A percentile compares a stretch with the other conserved stretches of the same genome.
These are phyloP conservation scores for Cloeon dipterum DNA, from an alignment of 2,888 invertebrate species.

Conservation along the genomic window DNA sequence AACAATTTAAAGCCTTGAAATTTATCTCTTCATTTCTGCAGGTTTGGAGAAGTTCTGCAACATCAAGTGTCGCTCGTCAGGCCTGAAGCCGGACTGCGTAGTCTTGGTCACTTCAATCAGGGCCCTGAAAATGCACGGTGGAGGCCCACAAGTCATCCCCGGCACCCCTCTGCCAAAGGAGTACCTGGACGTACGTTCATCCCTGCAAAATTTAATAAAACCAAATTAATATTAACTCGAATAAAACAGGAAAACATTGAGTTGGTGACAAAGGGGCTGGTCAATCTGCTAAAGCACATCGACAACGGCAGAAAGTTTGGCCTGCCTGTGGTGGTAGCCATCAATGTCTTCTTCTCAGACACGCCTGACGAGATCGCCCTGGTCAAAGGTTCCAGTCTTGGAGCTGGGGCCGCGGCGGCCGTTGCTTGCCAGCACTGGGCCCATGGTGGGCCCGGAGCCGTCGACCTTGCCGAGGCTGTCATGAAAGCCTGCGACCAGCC, in stretches of 20 bases:
- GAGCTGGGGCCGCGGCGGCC: constrained; percentile 69
- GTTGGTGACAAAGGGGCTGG: constrained; percentile 61
- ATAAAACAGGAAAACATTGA: constrained; percentile 76
- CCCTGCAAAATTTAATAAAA: not conserved
- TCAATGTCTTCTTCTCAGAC: constrained; percentile 77
- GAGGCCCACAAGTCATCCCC: constrained; percentile 71
- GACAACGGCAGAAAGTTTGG: constrained; percentile 74
- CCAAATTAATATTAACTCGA: not conserved
- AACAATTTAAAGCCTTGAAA: constrained; percentile 1
- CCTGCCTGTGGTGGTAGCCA: constrained; percentile 81
- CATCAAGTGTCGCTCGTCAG: constrained; percentile 84
- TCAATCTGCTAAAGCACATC: constrained; percentile 83
- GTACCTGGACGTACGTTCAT: constrained; percentile 31
- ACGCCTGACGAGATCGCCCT: constrained; percentile 60
- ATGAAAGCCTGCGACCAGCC: constrained; percentile 45
- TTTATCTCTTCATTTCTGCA: no score
- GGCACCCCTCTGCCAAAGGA: constrained; percentile 65
- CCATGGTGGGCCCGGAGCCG: constrained; percentile 71
- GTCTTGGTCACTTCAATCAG: constrained; percentile 84
- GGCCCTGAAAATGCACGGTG: constrained; percentile 98
- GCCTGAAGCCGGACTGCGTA: constrained; percentile 62
- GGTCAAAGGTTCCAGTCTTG: constrained; percentile 42
- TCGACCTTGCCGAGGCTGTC: constrained; percentile 68
- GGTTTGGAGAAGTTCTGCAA: constrained; percentile 96
- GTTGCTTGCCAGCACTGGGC: constrained; percentile 79